Percentiles rank a stretch among this genome's conserved stretches.
These are phyloP conservation scores for Eupithecia exiguata DNA, from an alignment of 2,888 invertebrate species.

Conservation along the genomic window DNA sequence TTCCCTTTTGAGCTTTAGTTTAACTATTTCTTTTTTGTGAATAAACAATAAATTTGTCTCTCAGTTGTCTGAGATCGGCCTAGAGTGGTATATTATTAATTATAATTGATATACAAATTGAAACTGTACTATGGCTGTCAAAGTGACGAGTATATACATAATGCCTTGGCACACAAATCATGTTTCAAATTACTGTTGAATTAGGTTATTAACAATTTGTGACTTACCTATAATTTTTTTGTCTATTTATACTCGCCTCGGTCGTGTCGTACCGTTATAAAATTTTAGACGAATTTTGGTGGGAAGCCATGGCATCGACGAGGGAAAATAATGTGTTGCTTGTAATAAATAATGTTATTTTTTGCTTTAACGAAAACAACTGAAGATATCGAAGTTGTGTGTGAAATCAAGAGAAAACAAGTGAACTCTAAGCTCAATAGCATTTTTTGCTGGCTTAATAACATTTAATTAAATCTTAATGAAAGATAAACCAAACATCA, in stretches of 20 bases:
- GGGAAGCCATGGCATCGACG: not conserved
- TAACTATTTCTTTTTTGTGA: too few relatives aligned
- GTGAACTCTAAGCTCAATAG: not conserved
- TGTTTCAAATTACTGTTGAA: not conserved
- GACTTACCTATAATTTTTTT: not conserved
- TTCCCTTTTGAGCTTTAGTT: too few relatives aligned
- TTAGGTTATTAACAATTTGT: not conserved
- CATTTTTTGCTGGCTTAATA: slow-evolving; percentile 11
- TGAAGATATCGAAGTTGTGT: not conserved
- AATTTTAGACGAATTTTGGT: not conserved
- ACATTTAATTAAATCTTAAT: slow-evolving; percentile 55
- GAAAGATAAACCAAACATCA: slow-evolving; percentile 61
- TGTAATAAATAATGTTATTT: not conserved
- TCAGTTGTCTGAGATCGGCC: too few relatives aligned
- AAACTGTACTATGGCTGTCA: not conserved
- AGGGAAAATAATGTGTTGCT: not conserved
- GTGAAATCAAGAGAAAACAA: not conserved
- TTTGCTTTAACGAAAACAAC: not conserved
- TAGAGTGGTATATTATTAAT: too few relatives aligned
- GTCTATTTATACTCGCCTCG: not conserved
- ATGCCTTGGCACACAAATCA: not conserved
- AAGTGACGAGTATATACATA: too few relatives aligned
- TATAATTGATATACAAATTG: not conserved
- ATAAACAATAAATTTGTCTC: too few relatives aligned
- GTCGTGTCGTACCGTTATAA: not conserved